Conservation (phyloP, 2,888 invertebrate genomes). For the Apotomis capreana region DNA sequence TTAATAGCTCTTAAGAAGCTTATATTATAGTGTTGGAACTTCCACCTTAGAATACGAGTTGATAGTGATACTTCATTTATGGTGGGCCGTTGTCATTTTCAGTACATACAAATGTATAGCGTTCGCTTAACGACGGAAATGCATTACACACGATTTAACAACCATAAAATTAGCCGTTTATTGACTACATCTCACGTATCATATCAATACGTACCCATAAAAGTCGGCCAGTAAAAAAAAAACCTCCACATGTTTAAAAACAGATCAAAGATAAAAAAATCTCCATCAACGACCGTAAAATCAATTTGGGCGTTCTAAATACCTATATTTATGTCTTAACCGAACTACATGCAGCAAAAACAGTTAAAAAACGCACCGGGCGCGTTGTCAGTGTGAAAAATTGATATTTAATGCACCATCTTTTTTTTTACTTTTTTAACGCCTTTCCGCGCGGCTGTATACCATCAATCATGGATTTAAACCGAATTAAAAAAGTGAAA, state of each 20-base stretch:
- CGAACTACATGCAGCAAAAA: slow-evolving; percentile 21
- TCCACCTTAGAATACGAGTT: not conserved
- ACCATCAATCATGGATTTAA: slow-evolving; percentile 64
- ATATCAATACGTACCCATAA: not conserved
- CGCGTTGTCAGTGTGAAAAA: slow-evolving; percentile 69
- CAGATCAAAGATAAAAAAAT: slow-evolving; percentile 11
- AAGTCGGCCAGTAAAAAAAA: not conserved
- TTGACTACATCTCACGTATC: not conserved
- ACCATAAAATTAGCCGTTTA: not conserved
- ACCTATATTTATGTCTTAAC: slow-evolving; percentile 37
- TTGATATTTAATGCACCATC: slow-evolving; percentile 67
- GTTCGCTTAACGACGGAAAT: no score
- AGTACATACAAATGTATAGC: no score
- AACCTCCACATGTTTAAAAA: not conserved
- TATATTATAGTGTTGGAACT: not conserved
- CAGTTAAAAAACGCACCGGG: slow-evolving; percentile 49
- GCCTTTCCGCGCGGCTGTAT: slow-evolving; percentile 56
- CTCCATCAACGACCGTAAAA: slow-evolving; percentile 19
- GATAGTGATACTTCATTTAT: no score
- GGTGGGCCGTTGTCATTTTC: no score
- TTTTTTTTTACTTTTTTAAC: slow-evolving; percentile 64
- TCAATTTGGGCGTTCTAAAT: slow-evolving; percentile 29
- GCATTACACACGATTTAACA: no score
- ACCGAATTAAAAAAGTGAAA: slow-evolving; percentile 59
- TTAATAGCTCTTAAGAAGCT: not conserved